Evolutionary conservation across 2,888 invertebrate genomes (phyloP).

Genomic region (Oxystoma pomonae): DNA sequence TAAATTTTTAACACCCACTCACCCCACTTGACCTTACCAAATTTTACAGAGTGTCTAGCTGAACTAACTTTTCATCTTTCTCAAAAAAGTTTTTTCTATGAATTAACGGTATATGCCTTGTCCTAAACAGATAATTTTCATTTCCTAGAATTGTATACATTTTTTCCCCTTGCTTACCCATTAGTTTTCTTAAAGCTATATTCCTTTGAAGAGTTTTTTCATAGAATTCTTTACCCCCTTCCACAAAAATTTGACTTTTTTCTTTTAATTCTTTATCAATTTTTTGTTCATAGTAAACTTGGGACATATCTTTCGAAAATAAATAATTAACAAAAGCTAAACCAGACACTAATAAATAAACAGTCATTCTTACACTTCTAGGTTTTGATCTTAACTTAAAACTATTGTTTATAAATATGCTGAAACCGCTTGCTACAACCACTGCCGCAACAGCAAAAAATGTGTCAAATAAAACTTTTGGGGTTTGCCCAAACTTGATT

Average conservation of each 20-base stretch:
- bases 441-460: slow-evolving; percentile 51
- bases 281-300: slow-evolving; percentile 57
- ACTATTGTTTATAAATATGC: slow-evolving; percentile 49
- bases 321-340: slow-evolving; percentile 60
- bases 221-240: slow-evolving; percentile 75
- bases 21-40: too few species aligned
- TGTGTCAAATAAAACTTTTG: slow-evolving; percentile 56
- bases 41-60: too few species aligned
- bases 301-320: slow-evolving; percentile 61
- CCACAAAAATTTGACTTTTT: slow-evolving; percentile 58
- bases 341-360: slow-evolving; percentile 56
- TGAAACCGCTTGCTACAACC: slow-evolving; percentile 51
- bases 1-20: too few species aligned
- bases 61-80: too few species aligned
- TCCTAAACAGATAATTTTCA: slow-evolving; percentile 61
- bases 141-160: slow-evolving; percentile 66
- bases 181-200: slow-evolving; percentile 62
- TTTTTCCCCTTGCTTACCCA: slow-evolving; percentile 59
- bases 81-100: slow-evolving; percentile 66
- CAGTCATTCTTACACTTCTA: slow-evolving; percentile 43
- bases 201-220: slow-evolving; percentile 69
- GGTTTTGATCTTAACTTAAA: slow-evolving; percentile 57
- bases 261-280: slow-evolving; percentile 61
- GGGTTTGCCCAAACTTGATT: slow-evolving; percentile 59
- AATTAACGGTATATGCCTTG: slow-evolving; percentile 61